Conservation (phyloP, 2,797 vertebrate genomes). For the Oceanodroma leucorhoa region DNA sequence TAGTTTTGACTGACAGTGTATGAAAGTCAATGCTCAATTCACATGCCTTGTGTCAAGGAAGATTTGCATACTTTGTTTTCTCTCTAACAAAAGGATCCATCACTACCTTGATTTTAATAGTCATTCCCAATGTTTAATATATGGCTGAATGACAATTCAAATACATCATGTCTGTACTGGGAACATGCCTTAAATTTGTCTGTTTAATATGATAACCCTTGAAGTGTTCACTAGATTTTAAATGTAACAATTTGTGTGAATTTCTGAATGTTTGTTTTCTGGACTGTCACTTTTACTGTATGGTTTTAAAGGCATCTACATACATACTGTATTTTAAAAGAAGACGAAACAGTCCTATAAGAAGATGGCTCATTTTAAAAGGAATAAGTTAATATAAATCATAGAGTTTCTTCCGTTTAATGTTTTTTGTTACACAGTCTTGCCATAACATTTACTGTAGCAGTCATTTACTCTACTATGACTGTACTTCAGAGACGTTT, state of each 20-base stretch:
- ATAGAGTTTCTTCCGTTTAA: background rate
- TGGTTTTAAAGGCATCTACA: background rate
- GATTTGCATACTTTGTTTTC: background rate
- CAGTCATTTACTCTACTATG: background rate
- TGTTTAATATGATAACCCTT: background rate
- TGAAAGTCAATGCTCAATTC: slow-evolving; percentile 15
- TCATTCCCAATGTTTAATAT: background rate
- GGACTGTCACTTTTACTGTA: background rate
- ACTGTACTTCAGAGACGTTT: background rate
- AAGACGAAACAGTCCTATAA: background rate
- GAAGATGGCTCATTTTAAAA: background rate
- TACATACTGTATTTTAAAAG: background rate
- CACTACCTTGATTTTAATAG: background rate
- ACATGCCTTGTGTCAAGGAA: background rate
- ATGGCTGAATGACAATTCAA: background rate
- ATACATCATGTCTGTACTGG: background rate
- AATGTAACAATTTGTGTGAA: background rate
- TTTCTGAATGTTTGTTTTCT: background rate
- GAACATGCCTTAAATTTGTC: background rate
- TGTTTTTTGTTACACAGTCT: background rate
- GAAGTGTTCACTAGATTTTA: background rate
- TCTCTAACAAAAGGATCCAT: background rate
- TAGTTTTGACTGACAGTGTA: slow-evolving; percentile 25
- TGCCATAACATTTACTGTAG: slow-evolving; percentile 33
- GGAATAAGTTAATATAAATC: background rate